Base-by-base conservation (phyloP, 2,888 invertebrate species). In the Yponomeuta evonymella region DNA sequence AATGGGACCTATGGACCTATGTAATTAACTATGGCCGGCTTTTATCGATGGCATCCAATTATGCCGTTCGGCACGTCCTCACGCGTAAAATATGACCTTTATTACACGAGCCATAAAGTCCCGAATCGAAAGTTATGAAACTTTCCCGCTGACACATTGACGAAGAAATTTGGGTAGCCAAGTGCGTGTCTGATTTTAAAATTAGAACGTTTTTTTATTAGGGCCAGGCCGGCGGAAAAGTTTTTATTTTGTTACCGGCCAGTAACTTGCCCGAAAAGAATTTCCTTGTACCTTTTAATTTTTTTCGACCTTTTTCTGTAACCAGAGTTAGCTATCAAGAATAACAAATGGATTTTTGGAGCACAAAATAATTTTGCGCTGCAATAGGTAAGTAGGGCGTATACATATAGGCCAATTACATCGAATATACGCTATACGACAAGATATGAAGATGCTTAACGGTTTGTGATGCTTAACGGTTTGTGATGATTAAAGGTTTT, bases 1-100 rank as follows among this genome's bases (percentile, higher is more conserved):
- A 74, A 82, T 81, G 75, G 23, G 33, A 33, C 33, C 33, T 4
- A 33, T 33, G 75, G 73, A 74, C 70, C 48, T 62, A 64, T 72
- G 69, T 74, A 70, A 63, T 72, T 73, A 69, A 71, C 69, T 15
- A 15, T 58, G 43, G 43, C 43, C 43, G 43, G 43, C 8, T 43
- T 74, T 76, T 83, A 82, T 82, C 81, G 83, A 83, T 83, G 81
- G 73, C 73, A 63, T 71, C 76, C 78, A 80, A 79, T 79, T 80
- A 82, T 83, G 79, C 81, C 80, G 81, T 82, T 80, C 79, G 79
- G 77, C 77, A 73, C 73, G 76, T 75, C 72, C 70, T 72, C 71
- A 67, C 67, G 72, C 75, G 73, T 77, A 79, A 81, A 80, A 79
- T 78, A 81, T 65, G 65, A 65, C 11, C 65, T 65, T 30, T 65